Evolutionary conservation across 2,113 vertebrate species (phyloP).

Genomic region (Coracopsis vasa): DNA sequence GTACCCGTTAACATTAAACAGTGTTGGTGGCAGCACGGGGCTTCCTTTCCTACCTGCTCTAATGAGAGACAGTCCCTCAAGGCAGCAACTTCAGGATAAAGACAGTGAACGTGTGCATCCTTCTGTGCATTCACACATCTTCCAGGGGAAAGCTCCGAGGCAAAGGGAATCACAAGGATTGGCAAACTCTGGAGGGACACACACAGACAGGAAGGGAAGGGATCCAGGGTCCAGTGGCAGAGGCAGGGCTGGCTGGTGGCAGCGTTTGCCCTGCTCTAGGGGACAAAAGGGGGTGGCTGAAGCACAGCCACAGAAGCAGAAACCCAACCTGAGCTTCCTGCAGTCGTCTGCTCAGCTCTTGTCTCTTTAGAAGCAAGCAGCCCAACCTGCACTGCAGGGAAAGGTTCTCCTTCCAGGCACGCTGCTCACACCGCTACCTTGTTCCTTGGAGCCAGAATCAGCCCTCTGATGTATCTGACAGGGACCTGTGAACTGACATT

Average conservation of each 20-base stretch:
- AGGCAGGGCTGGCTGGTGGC: background rate
- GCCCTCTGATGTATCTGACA: background rate
- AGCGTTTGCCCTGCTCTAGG: accelerated
- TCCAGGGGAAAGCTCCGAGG: background rate
- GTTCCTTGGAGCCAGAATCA: background rate
- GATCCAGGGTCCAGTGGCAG: background rate
- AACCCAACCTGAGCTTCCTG: background rate
- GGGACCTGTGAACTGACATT: background rate
- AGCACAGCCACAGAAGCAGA: background rate
- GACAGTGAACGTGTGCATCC: background rate
- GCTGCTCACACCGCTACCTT: conserved; percentile 15
- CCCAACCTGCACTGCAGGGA: background rate
- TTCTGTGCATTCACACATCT: background rate
- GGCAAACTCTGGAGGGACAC: background rate
- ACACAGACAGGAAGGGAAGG: background rate
- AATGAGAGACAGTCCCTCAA: background rate
- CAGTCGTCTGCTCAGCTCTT: background rate
- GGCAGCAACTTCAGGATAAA: background rate
- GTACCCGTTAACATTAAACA: background rate
- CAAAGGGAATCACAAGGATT: background rate
- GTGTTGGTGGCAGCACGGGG: accelerated
- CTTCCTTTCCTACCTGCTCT: background rate
- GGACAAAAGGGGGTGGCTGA: background rate
- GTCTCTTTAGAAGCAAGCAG: background rate
- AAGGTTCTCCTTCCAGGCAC: accelerated